phyloP scores from a whole-genome alignment of 2,797 vertebrate species.

The Cossypha caffra region DNA sequence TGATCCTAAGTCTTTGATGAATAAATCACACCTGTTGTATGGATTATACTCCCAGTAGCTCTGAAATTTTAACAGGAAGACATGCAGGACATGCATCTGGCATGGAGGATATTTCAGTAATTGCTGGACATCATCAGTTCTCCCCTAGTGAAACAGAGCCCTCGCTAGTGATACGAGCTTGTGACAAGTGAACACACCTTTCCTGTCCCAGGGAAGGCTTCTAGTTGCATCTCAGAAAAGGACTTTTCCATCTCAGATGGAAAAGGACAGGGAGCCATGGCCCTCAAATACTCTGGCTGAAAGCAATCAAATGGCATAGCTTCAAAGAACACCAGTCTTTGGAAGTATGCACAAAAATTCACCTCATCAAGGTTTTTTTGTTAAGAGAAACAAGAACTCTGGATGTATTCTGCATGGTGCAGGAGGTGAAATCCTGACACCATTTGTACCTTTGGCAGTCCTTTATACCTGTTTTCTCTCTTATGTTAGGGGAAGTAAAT shows the following conservation, averaged over 20 bases:
- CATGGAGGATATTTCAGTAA: not conserved
- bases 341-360: not conserved
- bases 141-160: not conserved
- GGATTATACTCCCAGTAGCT: not conserved
- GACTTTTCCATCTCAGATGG: not conserved
- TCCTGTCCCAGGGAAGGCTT: not conserved
- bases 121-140: not conserved
- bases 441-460: not conserved
- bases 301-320: rapidly evolving
- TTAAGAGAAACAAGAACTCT: not conserved
- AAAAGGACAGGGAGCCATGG: not conserved
- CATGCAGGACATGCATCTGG: not conserved
- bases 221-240: not conserved
- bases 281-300: not conserved
- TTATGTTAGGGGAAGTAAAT: not conserved
- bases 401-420: not conserved
- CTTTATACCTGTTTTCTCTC: not conserved
- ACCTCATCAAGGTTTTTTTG: not conserved
- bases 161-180: not conserved
- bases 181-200: not conserved
- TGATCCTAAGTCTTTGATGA: not conserved
- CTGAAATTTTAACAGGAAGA: not conserved
- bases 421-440: not conserved
- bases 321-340: not conserved
- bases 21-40: not conserved